Base-by-base conservation (phyloP, 2,797 vertebrate species). In the Falco peregrinus region DNA sequence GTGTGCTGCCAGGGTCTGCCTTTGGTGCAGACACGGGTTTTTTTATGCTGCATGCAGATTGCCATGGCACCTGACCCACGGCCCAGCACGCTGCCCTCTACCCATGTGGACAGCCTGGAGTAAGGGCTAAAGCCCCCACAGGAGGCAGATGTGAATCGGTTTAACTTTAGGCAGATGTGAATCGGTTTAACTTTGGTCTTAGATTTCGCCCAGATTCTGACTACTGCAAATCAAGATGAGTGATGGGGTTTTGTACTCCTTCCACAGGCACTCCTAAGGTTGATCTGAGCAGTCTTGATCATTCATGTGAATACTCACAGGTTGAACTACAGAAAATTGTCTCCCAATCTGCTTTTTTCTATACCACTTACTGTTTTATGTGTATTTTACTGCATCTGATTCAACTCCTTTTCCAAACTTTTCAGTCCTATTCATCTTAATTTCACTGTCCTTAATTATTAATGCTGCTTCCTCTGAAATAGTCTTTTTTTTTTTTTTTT, bases 1-100 rank as follows among this genome's bases (percentile, higher is more conserved):
- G 6, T 21, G 6, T 6, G 3, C 59, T 0, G 0, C 48, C n/a
- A 43, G n/a, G 8, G 6, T 33, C n/a, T 81, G 45, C 53, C 67
- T 67, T 76, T 2, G 5, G 31, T 4, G 7, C 8, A 22, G 71
- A 13, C 2, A 3, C 2, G 37, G 0, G 16, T 59, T 92, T 39
- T 60, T 16, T 70, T 15, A 48, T 75, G 31, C 29, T 16, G 43
- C 41, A 39, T 3, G 26, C 33, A 33, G 33, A 5, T 1, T 80
- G 43, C 37, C 1, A 1, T 28, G 19, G 19, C 53, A 41, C 17
- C 29, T 57, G 20, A 37, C 9, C 35, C 39, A 17, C 7, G 13
- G 25, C 41, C 20, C 51, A 43, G 29, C 3, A 0, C 39, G 48
- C 56, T 45, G 69, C n/a, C 51, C 28, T 28, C 15, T 28, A 21